These are phyloP conservation scores for Pterophyllum scalare DNA, from an alignment of 2,113 vertebrate species.

Conservation along the genomic window DNA sequence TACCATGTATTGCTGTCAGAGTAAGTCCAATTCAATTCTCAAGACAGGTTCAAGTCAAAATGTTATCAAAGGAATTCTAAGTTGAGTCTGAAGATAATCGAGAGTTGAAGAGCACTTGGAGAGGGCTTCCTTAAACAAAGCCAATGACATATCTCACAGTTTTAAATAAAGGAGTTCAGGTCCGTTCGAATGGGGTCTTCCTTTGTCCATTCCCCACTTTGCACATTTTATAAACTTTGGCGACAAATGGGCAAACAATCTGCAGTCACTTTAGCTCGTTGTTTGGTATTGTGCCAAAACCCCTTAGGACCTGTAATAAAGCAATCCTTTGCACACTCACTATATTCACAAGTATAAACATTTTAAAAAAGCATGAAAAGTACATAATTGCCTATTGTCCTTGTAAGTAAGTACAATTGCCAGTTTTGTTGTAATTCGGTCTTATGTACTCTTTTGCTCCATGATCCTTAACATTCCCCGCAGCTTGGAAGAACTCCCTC, in stretches of 20 bases:
- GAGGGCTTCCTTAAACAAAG: not conserved
- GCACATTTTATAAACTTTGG: not conserved
- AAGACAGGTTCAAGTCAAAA: not conserved
- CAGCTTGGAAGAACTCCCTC: constrained; percentile 23
- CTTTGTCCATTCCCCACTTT: not conserved
- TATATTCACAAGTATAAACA: not conserved
- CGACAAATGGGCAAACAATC: not conserved
- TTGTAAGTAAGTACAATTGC: not conserved
- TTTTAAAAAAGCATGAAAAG: not conserved
- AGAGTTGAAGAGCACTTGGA: not conserved
- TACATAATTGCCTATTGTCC: not conserved
- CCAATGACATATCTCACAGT: not conserved
- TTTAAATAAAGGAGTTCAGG: not conserved
- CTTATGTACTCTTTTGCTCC: not conserved
- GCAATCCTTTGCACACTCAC: not conserved
- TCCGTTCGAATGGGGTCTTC: not conserved
- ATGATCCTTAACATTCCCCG: constrained; percentile 10
- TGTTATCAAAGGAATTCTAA: not conserved
- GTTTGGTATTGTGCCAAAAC: not conserved
- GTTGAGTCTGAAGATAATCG: not conserved
- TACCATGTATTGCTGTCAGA: not conserved
- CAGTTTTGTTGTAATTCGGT: constrained; percentile 4
- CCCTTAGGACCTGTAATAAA: not conserved
- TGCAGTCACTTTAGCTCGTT: not conserved
- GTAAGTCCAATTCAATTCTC: not conserved